Base-by-base conservation (phyloP, 2,113 vertebrate species). In the Sylvilagus bachmani region DNA sequence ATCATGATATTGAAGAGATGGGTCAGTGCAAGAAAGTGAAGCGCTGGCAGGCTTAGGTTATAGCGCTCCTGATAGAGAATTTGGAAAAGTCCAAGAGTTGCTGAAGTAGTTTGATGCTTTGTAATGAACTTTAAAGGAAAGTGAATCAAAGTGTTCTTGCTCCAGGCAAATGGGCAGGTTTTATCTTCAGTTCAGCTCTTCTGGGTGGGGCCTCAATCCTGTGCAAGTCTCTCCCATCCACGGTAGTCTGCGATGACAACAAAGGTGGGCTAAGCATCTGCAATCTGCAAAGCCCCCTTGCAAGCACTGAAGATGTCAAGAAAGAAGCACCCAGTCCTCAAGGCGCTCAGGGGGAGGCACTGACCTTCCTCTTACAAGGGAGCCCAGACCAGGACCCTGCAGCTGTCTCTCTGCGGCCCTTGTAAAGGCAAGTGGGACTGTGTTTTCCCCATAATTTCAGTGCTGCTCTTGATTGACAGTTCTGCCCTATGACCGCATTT, bases 1-100 rank as follows among this genome's bases (percentile, higher is more conserved):
- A 66, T 96, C 95, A 88, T 80, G 62, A 36, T 86, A 91, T 79
- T 85, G 73, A 70, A 90, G 69, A 70, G 33, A 69, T 53, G 55
- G 62, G 66, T 88, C 92, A 94, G 22, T 44, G 71, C 55, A 71
- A 53, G 62, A 78, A 55, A 96, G 73, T 89, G 33, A 90, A 88
- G 51, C 78, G 82, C 90, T 95, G 94, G 91, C 94, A 58, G 6
- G 5, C 29, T 86, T 27, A 14, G 55, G 14, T 19, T 58, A 58
- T 17, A 33, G 91, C 51, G 12, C 36, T 95, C 67, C 36, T 4
- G 62, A n/a, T 77, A 74, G 74, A 91, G 67, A 85, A 90, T 81
- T 33, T 66, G 62, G 80, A 90, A 96, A 90, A 93, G 36, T 8
- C 44, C 22, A 33, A 69, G 74, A 74, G 33, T 29, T 91, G 79